Evolutionary conservation across 2,888 invertebrate species (phyloP), one percentile per base, ranked within the genome.

Genomic region (Pterostichus madidus): DNA sequence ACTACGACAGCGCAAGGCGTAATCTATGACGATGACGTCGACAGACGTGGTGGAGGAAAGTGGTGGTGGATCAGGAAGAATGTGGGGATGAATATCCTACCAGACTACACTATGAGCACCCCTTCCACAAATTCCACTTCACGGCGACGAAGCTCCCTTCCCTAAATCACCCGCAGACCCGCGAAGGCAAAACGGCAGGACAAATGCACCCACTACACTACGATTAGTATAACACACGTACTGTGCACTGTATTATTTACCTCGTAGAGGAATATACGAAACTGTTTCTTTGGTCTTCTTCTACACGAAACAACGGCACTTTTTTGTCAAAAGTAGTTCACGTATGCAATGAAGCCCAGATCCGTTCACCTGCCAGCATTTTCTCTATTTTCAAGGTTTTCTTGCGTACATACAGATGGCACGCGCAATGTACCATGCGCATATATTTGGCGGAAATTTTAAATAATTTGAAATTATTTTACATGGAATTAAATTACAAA

Each of bases 41-140:
- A 86, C 86, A 86, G 88, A 87, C 88, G 89, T 89, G 89, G 90
- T 89, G 90, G 90, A 89, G 89, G 89, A 87, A 87, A 87, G 89
- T 89, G 88, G 89, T 89, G 89, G 89, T 89, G 89, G 89, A 89
- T 89, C 88, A 86, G 88, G 88, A 89, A 88, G 89, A 89, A 89
- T 89, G 90, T 90, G 90, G 90, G 90, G 90, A 90, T 90, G 90
- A 90, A 90, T 89, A 89, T 89, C 89, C 89, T 89, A 89, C 89
- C 89, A 89, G 89, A 89, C 88, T 88, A 89, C 89, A 87, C 88
- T 87, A 87, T 87, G 89, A 89, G 88, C 89, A 90, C 90, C 90
- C 90, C 90, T 90, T 90, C 90, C 90, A 90, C 90, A 88, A 89
- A 89, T 88, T 89, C 89, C 88, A 89, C 89, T 88, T 89, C 89